A percentile compares a stretch with the other conserved stretches of the same genome.
These are phyloP conservation scores for Pristionchus mayeri DNA, from an alignment of 2,888 invertebrate genomes.

Conservation along the genomic window DNA sequence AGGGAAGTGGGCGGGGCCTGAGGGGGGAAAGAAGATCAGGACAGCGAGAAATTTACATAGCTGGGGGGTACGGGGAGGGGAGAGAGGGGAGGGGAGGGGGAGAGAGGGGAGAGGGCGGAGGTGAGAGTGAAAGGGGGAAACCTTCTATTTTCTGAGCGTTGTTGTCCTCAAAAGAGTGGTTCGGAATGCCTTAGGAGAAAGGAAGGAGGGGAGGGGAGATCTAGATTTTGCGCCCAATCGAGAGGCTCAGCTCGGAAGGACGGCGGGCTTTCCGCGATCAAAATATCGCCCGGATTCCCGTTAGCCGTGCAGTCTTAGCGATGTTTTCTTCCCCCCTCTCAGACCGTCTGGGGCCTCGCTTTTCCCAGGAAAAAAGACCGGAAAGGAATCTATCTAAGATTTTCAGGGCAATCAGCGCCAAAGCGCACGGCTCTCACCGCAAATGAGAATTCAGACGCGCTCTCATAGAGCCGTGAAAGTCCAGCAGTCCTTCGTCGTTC, in stretches of 20 bases:
- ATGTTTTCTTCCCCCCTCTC: no score
- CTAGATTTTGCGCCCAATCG: no score
- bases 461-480: no score
- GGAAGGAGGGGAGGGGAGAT: background rate
- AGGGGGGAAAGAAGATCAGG: background rate
- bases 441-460: background rate
- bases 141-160: conserved; percentile 11
- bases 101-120: background rate
- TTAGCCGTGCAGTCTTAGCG: no score
- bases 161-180: conserved; percentile 22
- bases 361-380: background rate
- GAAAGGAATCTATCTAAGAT: background rate
- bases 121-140: conserved; percentile 16
- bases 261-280: no score
- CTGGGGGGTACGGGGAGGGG: conserved; percentile 34
- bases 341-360: no score
- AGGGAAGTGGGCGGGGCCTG: conserved; percentile 25
- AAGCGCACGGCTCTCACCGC: background rate
- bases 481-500: background rate
- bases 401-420: background rate
- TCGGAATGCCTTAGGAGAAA: background rate
- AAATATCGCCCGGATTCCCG: no score
- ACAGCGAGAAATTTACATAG: conserved; percentile 30
- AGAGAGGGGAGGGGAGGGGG: background rate
- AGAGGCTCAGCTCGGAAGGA: no score